These are phyloP conservation scores for Drosophila pseudoobscura DNA, from an alignment of 1,140 invertebrate species.

Conservation along the genomic window DNA sequence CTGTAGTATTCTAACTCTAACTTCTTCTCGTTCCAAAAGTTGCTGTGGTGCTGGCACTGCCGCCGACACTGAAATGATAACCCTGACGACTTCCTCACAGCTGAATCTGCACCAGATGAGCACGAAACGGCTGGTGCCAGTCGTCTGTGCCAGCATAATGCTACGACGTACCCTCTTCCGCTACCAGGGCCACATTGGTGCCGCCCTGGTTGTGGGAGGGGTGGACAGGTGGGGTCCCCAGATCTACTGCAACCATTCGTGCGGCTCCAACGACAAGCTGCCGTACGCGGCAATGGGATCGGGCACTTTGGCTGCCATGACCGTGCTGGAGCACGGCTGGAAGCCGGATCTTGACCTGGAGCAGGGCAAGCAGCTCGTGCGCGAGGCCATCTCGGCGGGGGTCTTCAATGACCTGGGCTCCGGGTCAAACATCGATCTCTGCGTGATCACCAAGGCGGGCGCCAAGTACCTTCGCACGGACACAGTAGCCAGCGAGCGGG, in stretches of 20 bases:
- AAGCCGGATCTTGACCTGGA: constrained; percentile 92
- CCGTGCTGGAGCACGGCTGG: constrained; percentile 96
- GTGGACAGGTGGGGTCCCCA: constrained; percentile 92
- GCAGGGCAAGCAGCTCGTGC: constrained; percentile 94
- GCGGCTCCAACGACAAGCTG: constrained; percentile 95
- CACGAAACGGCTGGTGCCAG: constrained; percentile 93
- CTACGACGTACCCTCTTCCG: constrained; percentile 97
- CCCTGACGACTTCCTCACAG: constrained; percentile 93
- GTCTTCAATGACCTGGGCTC: constrained; percentile 99
- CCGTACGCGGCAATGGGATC: constrained; percentile 99
- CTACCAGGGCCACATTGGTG: constrained; percentile 96
- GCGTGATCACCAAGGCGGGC: constrained; percentile 93
- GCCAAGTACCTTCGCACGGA: constrained; percentile 93
- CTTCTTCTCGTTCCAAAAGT: constrained; percentile 73
- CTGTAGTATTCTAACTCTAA: neutral
- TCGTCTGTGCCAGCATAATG: constrained; percentile 93
- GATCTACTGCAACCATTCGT: constrained; percentile 95
- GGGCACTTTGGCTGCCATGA: constrained; percentile 97
- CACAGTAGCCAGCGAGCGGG: constrained; percentile 93
- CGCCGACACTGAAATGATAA: constrained; percentile 97
- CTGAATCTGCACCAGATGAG: constrained; percentile 96
- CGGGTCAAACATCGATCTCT: constrained; percentile 97
- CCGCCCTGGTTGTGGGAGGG: constrained; percentile 97
- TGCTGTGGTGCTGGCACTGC: constrained; percentile 98
- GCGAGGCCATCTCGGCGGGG: constrained; percentile 96